Evolutionary conservation across 2,113 vertebrate genomes (phyloP), one percentile per base, ranked within the genome.

Genomic region (Pelmatolapia mariae): DNA sequence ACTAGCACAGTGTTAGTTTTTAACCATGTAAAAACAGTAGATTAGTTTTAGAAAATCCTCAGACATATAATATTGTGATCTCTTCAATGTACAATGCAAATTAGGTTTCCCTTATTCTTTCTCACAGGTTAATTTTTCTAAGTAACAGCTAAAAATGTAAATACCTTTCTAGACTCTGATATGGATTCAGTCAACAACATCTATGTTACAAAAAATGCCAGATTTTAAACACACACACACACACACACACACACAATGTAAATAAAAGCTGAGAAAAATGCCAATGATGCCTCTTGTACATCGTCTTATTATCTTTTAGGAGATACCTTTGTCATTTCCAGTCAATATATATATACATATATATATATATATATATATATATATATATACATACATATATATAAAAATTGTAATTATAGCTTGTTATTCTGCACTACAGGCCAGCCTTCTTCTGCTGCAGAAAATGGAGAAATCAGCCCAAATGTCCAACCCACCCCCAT

Each of bases 401-500:
- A 31, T 29, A 33, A 24, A 50, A 5, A 61, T 31, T 19, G 31
- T 5, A 36, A 36, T n/a, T 66, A 66, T 66, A 66, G 31, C 18
- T 12, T 66, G 24, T 86, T 3, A 86, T 22, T 78, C 10, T 50
- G 68, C 22, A 86, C n/a, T 89, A 6, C 57, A 95, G 94, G 79
- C 71, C 84, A 86, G 10, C 8, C 80, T 50, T 31, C 50, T 33
- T 59, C 54, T 50, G 81, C 88, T 53, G n/a, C 6, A 73, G 84
- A 50, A 40, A 85, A 56, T 2, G 29, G 45, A 79, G 84, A 82
- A 13, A 38, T 38, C 59, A 82, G 18, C 33, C 16, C 54, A 5
- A 29, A 45, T 36, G 56, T 24, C 33, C 96, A 97, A 88, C 96
- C 97, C 86, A 91, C 97, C 89, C 96, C 97, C 86, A 96, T 96